phyloP scores from a whole-genome alignment of 2,888 invertebrate genomes.

The Euphydryas editha region DNA sequence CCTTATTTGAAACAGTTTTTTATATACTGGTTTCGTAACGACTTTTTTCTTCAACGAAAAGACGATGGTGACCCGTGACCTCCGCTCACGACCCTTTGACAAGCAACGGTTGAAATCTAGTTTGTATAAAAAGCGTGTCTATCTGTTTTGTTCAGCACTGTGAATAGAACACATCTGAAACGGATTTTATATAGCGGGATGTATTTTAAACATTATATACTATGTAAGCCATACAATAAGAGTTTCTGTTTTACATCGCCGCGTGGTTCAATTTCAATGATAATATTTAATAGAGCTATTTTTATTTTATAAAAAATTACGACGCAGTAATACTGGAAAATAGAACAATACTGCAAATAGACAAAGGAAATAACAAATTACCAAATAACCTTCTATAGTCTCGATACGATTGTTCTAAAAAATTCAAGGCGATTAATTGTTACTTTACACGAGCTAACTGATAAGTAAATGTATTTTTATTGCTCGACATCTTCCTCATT shows the following conservation, averaged over 20 bases:
- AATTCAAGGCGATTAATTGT: slow-evolving; percentile 8
- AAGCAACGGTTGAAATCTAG: slow-evolving; percentile 71
- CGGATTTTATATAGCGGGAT: slow-evolving; percentile 63
- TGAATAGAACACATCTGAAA: slow-evolving; percentile 59
- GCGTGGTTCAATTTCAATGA: neutral
- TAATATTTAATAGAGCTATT: neutral
- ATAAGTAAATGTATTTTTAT: slow-evolving; percentile 14
- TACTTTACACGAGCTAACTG: slow-evolving; percentile 13
- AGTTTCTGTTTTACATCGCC: neutral
- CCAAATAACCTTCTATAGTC: slow-evolving; percentile 2
- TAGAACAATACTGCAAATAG: neutral
- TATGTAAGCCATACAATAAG: neutral
- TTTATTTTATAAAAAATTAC: neutral
- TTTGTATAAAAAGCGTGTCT: slow-evolving; percentile 78
- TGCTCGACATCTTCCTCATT: slow-evolving; percentile 52
- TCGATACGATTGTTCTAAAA: neutral
- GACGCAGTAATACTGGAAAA: neutral
- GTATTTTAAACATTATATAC: slow-evolving; percentile 37
- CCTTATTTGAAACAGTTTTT: slow-evolving; percentile 71
- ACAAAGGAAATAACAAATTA: neutral
- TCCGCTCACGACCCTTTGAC: slow-evolving; percentile 62
- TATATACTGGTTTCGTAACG: slow-evolving; percentile 73
- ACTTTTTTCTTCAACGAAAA: slow-evolving; percentile 76
- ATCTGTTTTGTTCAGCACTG: slow-evolving; percentile 54
- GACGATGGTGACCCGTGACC: slow-evolving; percentile 80